A percentile compares a stretch with the other conserved stretches of the same genome.
phyloP scores from a whole-genome alignment of 2,113 vertebrate genomes.

The Myrmecobius fasciatus region DNA sequence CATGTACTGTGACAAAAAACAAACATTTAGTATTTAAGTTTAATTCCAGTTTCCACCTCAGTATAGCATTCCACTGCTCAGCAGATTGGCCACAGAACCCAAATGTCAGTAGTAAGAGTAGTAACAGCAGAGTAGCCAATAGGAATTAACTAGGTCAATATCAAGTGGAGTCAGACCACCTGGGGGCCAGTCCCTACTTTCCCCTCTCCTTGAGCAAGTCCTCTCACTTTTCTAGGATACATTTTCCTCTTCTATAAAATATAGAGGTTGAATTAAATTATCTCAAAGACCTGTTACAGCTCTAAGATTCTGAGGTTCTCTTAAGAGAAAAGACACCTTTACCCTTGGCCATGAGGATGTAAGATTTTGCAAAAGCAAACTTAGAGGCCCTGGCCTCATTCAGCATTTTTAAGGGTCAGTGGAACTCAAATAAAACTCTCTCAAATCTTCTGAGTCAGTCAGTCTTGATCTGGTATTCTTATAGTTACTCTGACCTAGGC shows the following conservation, averaged over 20 bases:
- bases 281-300: neutral
- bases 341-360: neutral
- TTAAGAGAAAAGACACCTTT: neutral
- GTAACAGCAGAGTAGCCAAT: neutral
- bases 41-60: neutral
- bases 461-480: neutral
- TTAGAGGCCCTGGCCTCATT: neutral
- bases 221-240: neutral
- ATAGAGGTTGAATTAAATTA: neutral
- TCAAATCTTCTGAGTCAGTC: neutral
- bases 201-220: neutral
- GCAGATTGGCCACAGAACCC: neutral
- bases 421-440: neutral
- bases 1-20: neutral
- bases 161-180: neutral
- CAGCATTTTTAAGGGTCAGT: neutral
- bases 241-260: neutral
- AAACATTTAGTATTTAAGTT: conserved; percentile 32
- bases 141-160: neutral
- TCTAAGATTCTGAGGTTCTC: neutral
- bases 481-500: neutral
- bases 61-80: neutral
- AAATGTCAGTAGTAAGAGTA: neutral
- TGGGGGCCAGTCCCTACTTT: neutral
- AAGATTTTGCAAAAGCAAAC: neutral